phyloP scores from a whole-genome alignment of 2,113 vertebrate species.

The Embiotoca jacksoni region DNA sequence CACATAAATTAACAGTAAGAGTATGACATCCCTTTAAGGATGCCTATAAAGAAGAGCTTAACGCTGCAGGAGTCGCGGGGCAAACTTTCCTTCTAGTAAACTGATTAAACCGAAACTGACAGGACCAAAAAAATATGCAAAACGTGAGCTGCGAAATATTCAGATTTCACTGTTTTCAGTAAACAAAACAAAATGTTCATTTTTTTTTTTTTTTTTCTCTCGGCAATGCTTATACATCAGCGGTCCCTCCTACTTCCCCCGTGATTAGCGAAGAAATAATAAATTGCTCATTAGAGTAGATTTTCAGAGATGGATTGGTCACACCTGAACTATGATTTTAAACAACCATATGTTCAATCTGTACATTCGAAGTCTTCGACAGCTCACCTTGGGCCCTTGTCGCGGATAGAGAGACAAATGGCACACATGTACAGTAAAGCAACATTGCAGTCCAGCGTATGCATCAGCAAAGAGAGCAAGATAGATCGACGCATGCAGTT shows the following conservation, averaged over 20 bases:
- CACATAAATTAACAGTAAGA: constrained; percentile 43
- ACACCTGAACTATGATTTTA: constrained; percentile 54
- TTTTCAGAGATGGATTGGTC: constrained; percentile 16
- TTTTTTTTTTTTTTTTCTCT: not conserved
- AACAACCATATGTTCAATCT: constrained; percentile 67
- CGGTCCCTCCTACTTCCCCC: not conserved
- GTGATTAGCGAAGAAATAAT: constrained; percentile 26
- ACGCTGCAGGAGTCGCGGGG: constrained; percentile 25
- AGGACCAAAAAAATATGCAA: constrained; percentile 29
- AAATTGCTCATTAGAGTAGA: constrained; percentile 5
- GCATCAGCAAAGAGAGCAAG: constrained; percentile 71
- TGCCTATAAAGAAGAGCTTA: constrained; percentile 32
- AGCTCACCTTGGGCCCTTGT: constrained; percentile 16
- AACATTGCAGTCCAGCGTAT: constrained; percentile 68
- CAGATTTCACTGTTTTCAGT: constrained; percentile 16
- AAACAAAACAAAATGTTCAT: constrained; percentile 4
- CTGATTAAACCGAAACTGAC: constrained; percentile 39
- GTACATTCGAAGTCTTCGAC: constrained; percentile 75
- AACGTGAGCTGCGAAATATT: constrained; percentile 29
- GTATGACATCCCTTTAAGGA: constrained; percentile 47
- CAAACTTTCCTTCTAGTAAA: constrained; percentile 45
- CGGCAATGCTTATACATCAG: not conserved
- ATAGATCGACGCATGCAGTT: constrained; percentile 76
- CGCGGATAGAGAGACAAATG: constrained; percentile 56
- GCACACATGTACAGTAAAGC: constrained; percentile 72